These are phyloP conservation scores for Cochlearius cochlearius DNA, from an alignment of 2,113 vertebrate genomes.

Conservation along the genomic window DNA sequence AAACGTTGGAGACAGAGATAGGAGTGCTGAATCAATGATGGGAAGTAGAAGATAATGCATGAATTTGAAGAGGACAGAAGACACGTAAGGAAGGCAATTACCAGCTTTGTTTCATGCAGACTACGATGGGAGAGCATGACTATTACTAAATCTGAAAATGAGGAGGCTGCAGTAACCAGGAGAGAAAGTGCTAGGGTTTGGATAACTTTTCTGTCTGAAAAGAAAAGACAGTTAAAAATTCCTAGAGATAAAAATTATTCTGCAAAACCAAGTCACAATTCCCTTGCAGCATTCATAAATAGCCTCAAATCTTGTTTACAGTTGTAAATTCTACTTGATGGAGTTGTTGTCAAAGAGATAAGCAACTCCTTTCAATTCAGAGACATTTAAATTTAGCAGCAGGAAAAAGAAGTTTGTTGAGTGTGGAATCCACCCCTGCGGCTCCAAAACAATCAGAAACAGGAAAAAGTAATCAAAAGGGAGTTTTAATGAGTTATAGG, in stretches of 20 bases:
- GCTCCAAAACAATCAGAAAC: slow-evolving; percentile 84
- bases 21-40: not conserved
- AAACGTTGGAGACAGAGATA: not conserved
- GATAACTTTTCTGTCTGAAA: not conserved
- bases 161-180: not conserved
- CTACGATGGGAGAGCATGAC: not conserved
- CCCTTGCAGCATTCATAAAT: not conserved
- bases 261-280: not conserved
- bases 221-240: not conserved
- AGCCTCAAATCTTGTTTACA: slow-evolving; percentile 21
- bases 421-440: slow-evolving; percentile 66
- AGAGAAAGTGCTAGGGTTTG: not conserved
- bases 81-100: not conserved
- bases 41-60: not conserved
- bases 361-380: slow-evolving; percentile 45
- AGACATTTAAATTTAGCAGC: slow-evolving; percentile 80
- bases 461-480: slow-evolving; percentile 87
- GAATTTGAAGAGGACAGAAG: not conserved
- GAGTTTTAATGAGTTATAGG: slow-evolving; percentile 82
- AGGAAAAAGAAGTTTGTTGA: slow-evolving; percentile 75
- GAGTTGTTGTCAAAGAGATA: not conserved
- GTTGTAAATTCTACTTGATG: slow-evolving; percentile 19
- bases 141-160: not conserved
- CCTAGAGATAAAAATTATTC: not conserved
- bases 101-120: not conserved